phyloP scores from a whole-genome alignment of 2,888 invertebrate genomes.

The Caenorhabditis zanzibari region DNA sequence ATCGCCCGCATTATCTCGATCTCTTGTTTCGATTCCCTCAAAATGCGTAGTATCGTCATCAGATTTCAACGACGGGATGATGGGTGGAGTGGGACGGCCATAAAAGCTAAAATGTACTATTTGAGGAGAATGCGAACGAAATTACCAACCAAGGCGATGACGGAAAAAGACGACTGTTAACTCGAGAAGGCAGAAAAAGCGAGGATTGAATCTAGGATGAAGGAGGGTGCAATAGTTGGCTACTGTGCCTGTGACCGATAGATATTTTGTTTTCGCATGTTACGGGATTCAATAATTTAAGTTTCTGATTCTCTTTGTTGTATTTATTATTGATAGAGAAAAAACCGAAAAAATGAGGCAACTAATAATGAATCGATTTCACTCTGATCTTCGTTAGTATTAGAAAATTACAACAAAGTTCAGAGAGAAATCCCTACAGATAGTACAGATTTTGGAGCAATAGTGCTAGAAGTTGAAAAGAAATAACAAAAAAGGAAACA shows the following conservation, averaged over 20 bases:
- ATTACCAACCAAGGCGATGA: background rate
- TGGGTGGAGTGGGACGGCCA: conserved; percentile 89
- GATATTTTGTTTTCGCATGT: conserved; percentile 39
- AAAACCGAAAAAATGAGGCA: conserved; percentile 23
- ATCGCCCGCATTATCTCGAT: conserved; percentile 88
- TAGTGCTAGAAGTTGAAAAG: too few relatives aligned
- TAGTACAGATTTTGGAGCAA: too few relatives aligned
- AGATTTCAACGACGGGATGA: conserved; percentile 94
- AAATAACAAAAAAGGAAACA: too few relatives aligned
- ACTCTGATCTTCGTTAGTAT: conserved; percentile 10
- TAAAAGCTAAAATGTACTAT: conserved; percentile 47
- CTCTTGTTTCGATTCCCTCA: conserved; percentile 88
- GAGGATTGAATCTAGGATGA: conserved; percentile 24
- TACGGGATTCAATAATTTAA: conserved; percentile 43
- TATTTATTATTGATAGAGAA: conserved; percentile 45
- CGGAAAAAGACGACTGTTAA: conserved; percentile 53
- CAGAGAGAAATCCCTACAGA: background rate
- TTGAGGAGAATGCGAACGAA: conserved; percentile 25
- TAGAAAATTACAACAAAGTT: background rate
- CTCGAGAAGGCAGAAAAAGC: conserved; percentile 44
- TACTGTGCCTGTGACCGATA: too few relatives aligned
- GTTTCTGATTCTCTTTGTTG: conserved; percentile 53
- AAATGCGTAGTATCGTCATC: conserved; percentile 99
- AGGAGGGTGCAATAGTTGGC: conserved; percentile 43
- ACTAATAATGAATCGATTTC: conserved; percentile 54